A percentile compares a stretch with the other conserved stretches of the same genome.
These are phyloP conservation scores for Pristionchus exspectatus DNA, from an alignment of 2,888 invertebrate genomes.

Conservation along the genomic window DNA sequence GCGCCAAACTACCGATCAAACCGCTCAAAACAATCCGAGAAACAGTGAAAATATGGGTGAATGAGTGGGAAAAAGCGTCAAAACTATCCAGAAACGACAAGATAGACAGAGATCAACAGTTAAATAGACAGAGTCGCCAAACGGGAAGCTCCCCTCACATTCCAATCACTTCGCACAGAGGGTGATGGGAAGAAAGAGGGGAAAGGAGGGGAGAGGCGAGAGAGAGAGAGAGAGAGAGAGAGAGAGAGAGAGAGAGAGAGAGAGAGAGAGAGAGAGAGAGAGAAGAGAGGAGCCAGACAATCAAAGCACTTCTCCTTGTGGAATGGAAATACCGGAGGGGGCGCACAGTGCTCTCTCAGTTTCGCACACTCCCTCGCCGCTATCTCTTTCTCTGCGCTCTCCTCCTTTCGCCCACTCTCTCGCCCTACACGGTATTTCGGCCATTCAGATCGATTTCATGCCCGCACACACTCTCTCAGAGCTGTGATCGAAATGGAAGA, in stretches of 20 bases:
- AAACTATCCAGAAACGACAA: neutral
- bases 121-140: neutral
- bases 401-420: neutral
- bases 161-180: slow-evolving; percentile 38
- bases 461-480: neutral
- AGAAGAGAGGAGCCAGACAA: neutral
- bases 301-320: neutral
- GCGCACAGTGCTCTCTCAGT: neutral
- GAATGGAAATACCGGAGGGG: neutral
- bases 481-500: neutral
- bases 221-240: neutral
- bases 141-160: slow-evolving; percentile 13
- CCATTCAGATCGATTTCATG: slow-evolving; percentile 2
- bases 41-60: neutral
- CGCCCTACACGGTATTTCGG: neutral
- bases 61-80: neutral
- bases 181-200: neutral
- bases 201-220: neutral
- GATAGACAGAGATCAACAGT: neutral
- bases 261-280: neutral
- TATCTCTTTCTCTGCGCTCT: neutral
- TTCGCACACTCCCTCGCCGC: neutral
- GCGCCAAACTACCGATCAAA: neutral
- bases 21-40: neutral
- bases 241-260: neutral